A percentile compares a stretch with the other conserved stretches of the same genome.
Evolutionary conservation across 2,797 vertebrate genomes (phyloP).

Genomic region (Pangasius mekongensis): DNA sequence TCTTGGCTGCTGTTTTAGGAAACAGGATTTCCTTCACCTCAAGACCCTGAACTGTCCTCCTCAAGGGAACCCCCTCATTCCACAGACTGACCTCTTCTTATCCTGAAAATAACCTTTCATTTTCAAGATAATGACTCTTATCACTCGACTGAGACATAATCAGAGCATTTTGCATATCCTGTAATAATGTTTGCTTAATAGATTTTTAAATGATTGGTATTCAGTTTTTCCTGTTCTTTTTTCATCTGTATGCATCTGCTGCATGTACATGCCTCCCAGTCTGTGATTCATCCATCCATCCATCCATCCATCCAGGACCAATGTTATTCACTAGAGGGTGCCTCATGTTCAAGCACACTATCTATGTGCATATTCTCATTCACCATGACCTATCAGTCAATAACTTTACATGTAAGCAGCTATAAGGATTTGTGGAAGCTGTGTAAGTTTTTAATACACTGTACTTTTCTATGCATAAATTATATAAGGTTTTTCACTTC

Average conservation of each 20-base stretch:
- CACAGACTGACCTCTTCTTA: constrained; percentile 9
- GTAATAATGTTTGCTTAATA: constrained; percentile 12
- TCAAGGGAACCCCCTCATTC: not conserved
- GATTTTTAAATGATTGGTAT: not conserved
- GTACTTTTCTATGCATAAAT: not conserved
- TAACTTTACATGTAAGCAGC: constrained; percentile 15
- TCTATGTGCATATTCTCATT: not conserved
- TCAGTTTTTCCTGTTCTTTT: not conserved
- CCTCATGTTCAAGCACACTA: constrained; percentile 4
- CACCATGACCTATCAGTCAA: not conserved
- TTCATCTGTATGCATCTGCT: not conserved
- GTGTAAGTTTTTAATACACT: not conserved
- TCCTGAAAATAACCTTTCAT: not conserved
- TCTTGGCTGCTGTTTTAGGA: constrained; percentile 9
- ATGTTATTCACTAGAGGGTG: not conserved
- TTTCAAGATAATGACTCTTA: not conserved
- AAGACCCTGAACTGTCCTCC: not conserved
- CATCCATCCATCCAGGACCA: constrained; percentile 4
- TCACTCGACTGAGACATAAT: not conserved
- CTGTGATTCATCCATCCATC: not conserved
- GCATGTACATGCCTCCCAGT: constrained; percentile 19
- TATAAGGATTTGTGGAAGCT: not conserved
- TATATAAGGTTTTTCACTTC: not conserved
- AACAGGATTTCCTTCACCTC: not conserved
- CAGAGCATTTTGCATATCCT: constrained; percentile 4